Conservation (phyloP, 30 jellyfish, hydroid and myxozoan genomes). For the Pelagia noctiluca region DNA sequence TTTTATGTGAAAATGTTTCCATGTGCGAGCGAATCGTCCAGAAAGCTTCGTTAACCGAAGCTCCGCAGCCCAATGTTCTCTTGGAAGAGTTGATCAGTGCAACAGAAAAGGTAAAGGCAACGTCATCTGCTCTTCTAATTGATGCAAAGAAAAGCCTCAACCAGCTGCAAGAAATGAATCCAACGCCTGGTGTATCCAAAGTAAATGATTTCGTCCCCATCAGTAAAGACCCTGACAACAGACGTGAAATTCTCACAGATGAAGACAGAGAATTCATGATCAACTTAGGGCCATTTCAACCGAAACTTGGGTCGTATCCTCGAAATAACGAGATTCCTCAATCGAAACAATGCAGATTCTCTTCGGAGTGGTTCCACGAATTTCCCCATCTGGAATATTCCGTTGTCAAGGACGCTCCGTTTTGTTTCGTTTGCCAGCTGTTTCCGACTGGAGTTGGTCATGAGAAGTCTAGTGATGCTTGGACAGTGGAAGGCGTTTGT, state of each 20-base stretch:
- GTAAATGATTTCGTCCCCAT: slow-evolving; percentile 49
- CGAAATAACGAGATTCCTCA: slow-evolving; percentile 52
- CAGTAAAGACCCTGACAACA: slow-evolving; percentile 68
- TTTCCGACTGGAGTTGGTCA: slow-evolving; percentile 77
- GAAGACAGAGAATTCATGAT: slow-evolving; percentile 50
- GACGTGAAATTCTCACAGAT: slow-evolving; percentile 55
- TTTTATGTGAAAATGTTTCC: slow-evolving; percentile 55
- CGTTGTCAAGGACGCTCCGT: slow-evolving; percentile 60
- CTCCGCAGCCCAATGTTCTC: slow-evolving; percentile 62
- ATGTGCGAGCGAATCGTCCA: slow-evolving; percentile 52
- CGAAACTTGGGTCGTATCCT: slow-evolving; percentile 47
- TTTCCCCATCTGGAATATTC: slow-evolving; percentile 75
- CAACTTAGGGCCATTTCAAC: slow-evolving; percentile 56
- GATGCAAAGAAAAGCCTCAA: slow-evolving; percentile 67
- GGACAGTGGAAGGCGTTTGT: slow-evolving; percentile 72
- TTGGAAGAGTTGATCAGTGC: slow-evolving; percentile 56
- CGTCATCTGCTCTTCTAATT: slow-evolving; percentile 52
- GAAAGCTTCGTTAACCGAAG: slow-evolving; percentile 62
- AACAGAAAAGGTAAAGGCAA: slow-evolving; percentile 57
- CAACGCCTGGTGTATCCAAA: slow-evolving; percentile 35
- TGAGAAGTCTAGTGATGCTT: slow-evolving; percentile 57
- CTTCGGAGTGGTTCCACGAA: slow-evolving; percentile 63
- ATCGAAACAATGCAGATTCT: slow-evolving; percentile 51
- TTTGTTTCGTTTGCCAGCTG: slow-evolving; percentile 62
- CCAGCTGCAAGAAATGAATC: slow-evolving; percentile 39